phyloP scores from a whole-genome alignment of 2,113 vertebrate genomes.

The Cephalopterus ornatus region DNA sequence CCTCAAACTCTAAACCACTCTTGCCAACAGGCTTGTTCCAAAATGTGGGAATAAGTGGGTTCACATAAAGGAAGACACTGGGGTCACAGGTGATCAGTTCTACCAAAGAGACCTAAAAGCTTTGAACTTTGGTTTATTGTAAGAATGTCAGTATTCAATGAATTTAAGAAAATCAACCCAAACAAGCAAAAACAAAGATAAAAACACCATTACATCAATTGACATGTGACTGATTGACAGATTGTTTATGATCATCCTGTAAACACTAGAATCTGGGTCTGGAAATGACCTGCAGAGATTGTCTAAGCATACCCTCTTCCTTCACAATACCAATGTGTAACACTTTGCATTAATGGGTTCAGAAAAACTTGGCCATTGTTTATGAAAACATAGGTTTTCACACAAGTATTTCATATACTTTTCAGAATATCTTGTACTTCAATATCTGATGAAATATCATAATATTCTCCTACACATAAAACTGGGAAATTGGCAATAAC shows the following conservation, averaged over 20 bases:
- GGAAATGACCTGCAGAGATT: neutral
- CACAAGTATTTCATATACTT: neutral
- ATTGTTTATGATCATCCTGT: neutral
- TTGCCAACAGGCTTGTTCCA: neutral
- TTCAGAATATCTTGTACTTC: neutral
- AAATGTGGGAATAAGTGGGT: neutral
- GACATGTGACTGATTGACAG: neutral
- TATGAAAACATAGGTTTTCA: neutral
- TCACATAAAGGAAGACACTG: neutral
- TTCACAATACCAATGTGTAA: rapidly evolving
- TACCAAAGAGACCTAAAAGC: neutral
- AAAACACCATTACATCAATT: neutral
- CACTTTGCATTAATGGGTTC: neutral
- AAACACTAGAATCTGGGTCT: neutral
- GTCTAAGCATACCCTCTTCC: neutral
- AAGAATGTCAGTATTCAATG: neutral
- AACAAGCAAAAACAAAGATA: neutral
- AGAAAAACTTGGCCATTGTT: neutral
- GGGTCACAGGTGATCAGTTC: rapidly evolving
- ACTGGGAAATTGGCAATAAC: neutral
- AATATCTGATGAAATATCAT: neutral
- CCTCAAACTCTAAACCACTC: neutral
- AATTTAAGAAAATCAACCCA: neutral
- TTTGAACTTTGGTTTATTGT: neutral
- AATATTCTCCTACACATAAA: neutral